These are phyloP conservation scores for Drosophila ironensis DNA, from an alignment of 1,140 invertebrate species.

Conservation along the genomic window DNA sequence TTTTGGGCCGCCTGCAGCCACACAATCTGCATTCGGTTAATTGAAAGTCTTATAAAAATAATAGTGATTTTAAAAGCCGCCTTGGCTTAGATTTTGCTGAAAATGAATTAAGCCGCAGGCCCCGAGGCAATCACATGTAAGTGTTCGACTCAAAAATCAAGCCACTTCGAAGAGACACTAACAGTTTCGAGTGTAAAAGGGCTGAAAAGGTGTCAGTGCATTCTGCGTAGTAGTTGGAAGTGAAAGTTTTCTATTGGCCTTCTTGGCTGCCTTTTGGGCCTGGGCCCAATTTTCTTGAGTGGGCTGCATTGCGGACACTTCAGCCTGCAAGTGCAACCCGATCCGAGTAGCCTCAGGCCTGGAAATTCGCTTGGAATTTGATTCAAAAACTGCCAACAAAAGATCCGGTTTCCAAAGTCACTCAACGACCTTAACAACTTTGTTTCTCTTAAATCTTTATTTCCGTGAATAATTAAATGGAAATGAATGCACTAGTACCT, in stretches of 20 bases:
- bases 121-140: not conserved
- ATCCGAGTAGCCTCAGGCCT: not conserved
- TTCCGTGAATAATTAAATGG: too few species aligned
- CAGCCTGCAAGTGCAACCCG: not conserved
- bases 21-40: not conserved
- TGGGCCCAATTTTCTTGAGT: not conserved
- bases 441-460: too few species aligned
- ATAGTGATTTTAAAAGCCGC: too few species aligned
- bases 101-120: not conserved
- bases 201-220: not conserved
- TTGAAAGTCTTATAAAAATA: not conserved
- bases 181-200: not conserved
- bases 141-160: not conserved
- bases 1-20: not conserved
- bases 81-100: not conserved
- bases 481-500: conserved; percentile 1
- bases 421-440: conserved; percentile 12
- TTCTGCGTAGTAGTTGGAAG: not conserved
- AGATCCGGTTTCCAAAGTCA: not conserved
- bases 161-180: not conserved
- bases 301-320: not conserved
- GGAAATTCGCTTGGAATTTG: not conserved
- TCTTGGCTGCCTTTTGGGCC: not conserved
- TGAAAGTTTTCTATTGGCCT: conserved; percentile 2
- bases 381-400: not conserved